These are phyloP conservation scores for Cheilosia grossa DNA, from an alignment of 2,888 invertebrate species.

Conservation along the genomic window DNA sequence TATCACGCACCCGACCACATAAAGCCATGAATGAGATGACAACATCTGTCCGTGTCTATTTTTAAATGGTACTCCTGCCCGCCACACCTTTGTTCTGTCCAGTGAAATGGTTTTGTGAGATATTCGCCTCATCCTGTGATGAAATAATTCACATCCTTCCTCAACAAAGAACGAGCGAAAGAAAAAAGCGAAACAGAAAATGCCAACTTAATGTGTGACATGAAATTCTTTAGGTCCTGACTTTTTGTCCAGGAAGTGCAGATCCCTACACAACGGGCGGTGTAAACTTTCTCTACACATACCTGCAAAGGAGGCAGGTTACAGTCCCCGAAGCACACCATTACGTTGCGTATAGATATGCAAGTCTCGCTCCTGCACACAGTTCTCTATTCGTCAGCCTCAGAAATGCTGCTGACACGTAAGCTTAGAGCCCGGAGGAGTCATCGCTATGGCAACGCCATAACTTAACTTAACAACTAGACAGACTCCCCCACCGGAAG, in stretches of 20 bases:
- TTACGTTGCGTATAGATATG: neutral
- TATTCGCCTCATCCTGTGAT: conserved; percentile 28
- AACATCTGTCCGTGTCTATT: neutral
- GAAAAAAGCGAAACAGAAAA: neutral
- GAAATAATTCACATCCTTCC: conserved; percentile 34
- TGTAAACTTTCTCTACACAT: conserved; percentile 33
- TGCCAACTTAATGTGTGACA: conserved; percentile 25
- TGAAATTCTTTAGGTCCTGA: conserved; percentile 44
- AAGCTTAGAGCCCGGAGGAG: conserved; percentile 46
- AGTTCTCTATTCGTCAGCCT: conserved; percentile 43
- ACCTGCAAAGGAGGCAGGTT: neutral
- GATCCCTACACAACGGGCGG: conserved; percentile 9
- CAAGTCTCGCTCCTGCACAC: neutral
- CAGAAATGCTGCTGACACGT: conserved; percentile 64
- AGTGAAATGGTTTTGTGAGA: conserved; percentile 34
- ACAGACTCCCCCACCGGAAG: conserved; percentile 42
- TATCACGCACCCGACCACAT: neutral
- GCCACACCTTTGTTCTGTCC: conserved; percentile 10
- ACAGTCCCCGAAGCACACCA: neutral
- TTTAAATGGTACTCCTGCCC: neutral
- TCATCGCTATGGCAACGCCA: conserved; percentile 55
- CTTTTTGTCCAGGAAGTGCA: conserved; percentile 48
- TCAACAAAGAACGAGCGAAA: neutral
- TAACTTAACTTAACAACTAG: conserved; percentile 43
- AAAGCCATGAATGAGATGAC: neutral